These are phyloP conservation scores for Stichopus horrens DNA, from an alignment of 53 echinoderm and acorn worm genomes.

Conservation along the genomic window DNA sequence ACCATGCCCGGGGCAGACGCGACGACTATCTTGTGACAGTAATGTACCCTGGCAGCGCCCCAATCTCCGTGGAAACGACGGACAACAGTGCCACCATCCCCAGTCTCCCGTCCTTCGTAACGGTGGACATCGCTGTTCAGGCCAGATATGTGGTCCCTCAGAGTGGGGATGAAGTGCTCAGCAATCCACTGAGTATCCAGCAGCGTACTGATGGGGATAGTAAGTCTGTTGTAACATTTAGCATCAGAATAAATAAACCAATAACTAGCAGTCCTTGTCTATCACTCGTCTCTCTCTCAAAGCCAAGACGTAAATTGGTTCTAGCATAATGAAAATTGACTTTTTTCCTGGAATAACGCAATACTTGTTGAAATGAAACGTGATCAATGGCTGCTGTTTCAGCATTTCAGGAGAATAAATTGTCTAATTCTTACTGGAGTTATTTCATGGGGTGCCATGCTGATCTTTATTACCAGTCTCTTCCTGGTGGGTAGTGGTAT, in stretches of 20 bases:
- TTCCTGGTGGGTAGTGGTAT: too few species aligned
- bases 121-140: background rate
- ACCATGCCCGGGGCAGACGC: background rate
- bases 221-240: background rate
- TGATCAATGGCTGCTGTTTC: too few species aligned
- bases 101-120: slow-evolving; percentile 2
- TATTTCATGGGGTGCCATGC: too few species aligned
- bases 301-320: background rate
- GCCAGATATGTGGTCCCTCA: background rate
- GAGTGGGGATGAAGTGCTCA: background rate
- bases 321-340: too few species aligned
- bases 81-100: background rate
- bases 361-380: too few species aligned
- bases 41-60: background rate
- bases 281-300: background rate
- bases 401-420: too few species aligned
- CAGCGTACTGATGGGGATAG: background rate
- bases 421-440: too few species aligned
- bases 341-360: too few species aligned
- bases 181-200: background rate
- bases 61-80: background rate
- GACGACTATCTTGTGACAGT: background rate
- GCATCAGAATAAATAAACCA: too few species aligned
- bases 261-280: too few species aligned
- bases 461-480: too few species aligned